These are phyloP conservation scores for Electrona antarctica DNA, from an alignment of 2,113 vertebrate species.

Conservation along the genomic window DNA sequence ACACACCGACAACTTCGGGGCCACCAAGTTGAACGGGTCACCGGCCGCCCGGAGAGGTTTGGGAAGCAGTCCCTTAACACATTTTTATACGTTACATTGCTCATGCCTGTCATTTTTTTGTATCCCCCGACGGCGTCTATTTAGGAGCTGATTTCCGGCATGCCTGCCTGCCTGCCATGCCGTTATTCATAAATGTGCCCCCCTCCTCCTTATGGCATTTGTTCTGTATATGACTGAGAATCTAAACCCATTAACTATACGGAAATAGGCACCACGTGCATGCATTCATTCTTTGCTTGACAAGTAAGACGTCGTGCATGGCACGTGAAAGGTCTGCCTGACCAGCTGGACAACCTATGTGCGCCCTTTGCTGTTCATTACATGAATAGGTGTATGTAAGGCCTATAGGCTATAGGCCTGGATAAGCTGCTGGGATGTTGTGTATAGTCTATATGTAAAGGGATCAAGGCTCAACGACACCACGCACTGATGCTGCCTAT, in stretches of 20 bases:
- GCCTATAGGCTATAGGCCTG: constrained; percentile 10
- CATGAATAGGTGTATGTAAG: background rate
- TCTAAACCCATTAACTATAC: constrained; percentile 63
- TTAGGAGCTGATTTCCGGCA: constrained; percentile 11
- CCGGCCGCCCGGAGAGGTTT: too few relatives aligned
- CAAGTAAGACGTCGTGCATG: constrained; percentile 59
- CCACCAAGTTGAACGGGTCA: too few relatives aligned
- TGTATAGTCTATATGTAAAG: too few relatives aligned
- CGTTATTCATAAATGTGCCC: constrained; percentile 5
- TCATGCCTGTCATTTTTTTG: too few relatives aligned
- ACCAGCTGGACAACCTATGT: constrained; percentile 22
- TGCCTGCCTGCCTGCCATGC: background rate
- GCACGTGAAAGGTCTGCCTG: constrained; percentile 23
- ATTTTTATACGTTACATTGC: too few relatives aligned
- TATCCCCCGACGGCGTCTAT: background rate
- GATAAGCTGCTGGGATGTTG: constrained; percentile 3
- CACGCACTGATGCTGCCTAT: too few relatives aligned
- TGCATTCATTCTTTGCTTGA: constrained; percentile 48
- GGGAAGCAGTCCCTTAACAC: too few relatives aligned
- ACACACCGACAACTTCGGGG: too few relatives aligned
- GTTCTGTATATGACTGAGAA: constrained; percentile 53
- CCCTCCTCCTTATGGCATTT: constrained; percentile 30
- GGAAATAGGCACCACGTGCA: constrained; percentile 64
- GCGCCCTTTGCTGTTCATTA: background rate
- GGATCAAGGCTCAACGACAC: too few relatives aligned